Evolutionary conservation across 2,113 vertebrate species (phyloP), one percentile per base, ranked within the genome.

Genomic region (Rynchops niger): DNA sequence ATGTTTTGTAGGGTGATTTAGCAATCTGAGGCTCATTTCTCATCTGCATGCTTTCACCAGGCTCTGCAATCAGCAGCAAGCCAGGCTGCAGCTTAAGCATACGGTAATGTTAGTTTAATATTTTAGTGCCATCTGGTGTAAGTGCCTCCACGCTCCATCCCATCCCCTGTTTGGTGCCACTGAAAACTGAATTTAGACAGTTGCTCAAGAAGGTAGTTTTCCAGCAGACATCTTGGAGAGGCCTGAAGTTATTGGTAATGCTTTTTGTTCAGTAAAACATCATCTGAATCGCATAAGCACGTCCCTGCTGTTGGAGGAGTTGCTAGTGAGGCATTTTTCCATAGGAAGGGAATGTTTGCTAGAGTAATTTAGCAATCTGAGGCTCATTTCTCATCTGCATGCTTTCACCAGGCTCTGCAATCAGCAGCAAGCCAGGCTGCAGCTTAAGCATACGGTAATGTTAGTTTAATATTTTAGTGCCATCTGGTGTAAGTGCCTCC

Each of bases 401-500:
- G 86, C 93, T 98, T 95, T 88, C 96, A 97, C 90, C 84, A 97
- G 74, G 87, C 55, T 97, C 93, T 82, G 80, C 93, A 91, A 36
- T 89, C 95, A 94, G 85, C 53, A n/a, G 69, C 71, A 93, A 96
- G 81, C 36, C 38, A 86, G 97, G 88, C 95, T 45, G 21, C 18
- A 27, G 91, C 91, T 95, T 71, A 93, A 97, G 96, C 96, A 97
- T 95, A 97, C 94, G 95, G 97, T 94, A 96, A 96, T 91, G 95
- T 95, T 97, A 98, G 97, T 96, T 98, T 98, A 98, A 97, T 98
- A 98, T 98, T 97, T 96, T 80, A 96, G 96, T 98, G 97, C 98
- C 97, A 98, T 98, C 98, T 98, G 98, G 97, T 97, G 90, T 94
- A 95, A 95, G 94, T 94, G 95, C 94, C 89, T 95, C 97, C 91